Conservation (phyloP, 2,888 invertebrate species). For the Tiliacea aurago region DNA sequence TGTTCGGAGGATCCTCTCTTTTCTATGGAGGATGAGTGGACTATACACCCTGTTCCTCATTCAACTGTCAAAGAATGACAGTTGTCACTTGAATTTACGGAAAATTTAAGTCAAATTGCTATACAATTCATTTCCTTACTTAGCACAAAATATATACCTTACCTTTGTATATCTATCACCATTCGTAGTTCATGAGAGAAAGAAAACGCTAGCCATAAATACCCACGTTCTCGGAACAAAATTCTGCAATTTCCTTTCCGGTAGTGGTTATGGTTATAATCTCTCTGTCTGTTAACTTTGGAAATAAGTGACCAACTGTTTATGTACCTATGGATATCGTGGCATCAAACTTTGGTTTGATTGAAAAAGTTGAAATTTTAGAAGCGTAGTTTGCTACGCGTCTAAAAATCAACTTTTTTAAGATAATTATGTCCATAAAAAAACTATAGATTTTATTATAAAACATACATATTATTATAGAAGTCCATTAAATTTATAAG, state of each 20-base stretch:
- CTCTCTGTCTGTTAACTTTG: background rate
- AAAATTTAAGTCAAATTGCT: background rate
- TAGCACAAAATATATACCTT: background rate
- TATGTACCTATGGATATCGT: background rate
- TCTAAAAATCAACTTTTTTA: background rate
- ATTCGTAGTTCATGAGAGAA: no score
- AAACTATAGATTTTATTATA: background rate
- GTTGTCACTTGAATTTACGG: no score
- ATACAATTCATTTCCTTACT: background rate
- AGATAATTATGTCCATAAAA: background rate
- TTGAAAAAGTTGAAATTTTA: no score
- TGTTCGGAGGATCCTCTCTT: no score
- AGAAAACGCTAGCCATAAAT: background rate
- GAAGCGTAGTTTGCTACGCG: no score
- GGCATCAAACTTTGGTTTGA: no score
- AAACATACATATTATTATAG: background rate
- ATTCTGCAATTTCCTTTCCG: background rate
- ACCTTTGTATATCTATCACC: no score
- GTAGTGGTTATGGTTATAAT: conserved; percentile 6
- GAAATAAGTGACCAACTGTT: background rate
- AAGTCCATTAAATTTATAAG: conserved; percentile 33
- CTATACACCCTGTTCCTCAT: no score
- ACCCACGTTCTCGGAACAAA: background rate
- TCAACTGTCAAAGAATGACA: no score
- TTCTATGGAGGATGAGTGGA: no score